Evolutionary conservation across 2,797 vertebrate genomes (phyloP).

Genomic region (Centropyge bicolor): DNA sequence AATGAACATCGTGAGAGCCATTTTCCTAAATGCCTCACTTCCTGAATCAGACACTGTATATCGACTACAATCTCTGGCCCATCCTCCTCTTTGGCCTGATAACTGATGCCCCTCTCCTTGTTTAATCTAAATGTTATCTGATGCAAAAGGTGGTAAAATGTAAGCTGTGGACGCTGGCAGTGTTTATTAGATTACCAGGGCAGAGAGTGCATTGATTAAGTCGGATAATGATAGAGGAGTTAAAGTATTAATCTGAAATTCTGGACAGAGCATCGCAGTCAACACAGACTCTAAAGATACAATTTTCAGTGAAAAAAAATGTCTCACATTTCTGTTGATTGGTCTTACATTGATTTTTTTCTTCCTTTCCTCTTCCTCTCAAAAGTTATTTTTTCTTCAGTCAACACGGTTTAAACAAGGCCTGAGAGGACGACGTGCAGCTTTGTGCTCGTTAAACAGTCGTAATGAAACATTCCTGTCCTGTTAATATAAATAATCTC

Average conservation of each 20-base stretch:
- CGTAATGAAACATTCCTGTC: constrained; percentile 44
- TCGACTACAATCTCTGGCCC: constrained; percentile 22
- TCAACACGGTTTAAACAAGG: neutral
- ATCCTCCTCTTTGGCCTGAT: constrained; percentile 34
- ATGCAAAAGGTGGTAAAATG: constrained; percentile 17
- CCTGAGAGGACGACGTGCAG: neutral
- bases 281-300: neutral
- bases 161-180: constrained; percentile 29
- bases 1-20: constrained; percentile 26
- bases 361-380: neutral
- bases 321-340: neutral
- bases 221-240: constrained; percentile 17
- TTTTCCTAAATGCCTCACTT: constrained; percentile 21
- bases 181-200: constrained; percentile 48
- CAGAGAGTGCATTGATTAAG: constrained; percentile 21
- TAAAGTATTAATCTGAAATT: constrained; percentile 24
- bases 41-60: constrained; percentile 19
- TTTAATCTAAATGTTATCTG: constrained; percentile 40
- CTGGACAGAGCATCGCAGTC: neutral
- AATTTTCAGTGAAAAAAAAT: neutral
- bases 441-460: constrained; percentile 12
- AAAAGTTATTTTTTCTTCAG: neutral
- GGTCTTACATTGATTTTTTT: neutral
- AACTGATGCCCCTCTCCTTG: constrained; percentile 52
- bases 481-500: constrained; percentile 53